Conservation (phyloP, 1,140 invertebrate genomes). For the Plodia interpunctella region DNA sequence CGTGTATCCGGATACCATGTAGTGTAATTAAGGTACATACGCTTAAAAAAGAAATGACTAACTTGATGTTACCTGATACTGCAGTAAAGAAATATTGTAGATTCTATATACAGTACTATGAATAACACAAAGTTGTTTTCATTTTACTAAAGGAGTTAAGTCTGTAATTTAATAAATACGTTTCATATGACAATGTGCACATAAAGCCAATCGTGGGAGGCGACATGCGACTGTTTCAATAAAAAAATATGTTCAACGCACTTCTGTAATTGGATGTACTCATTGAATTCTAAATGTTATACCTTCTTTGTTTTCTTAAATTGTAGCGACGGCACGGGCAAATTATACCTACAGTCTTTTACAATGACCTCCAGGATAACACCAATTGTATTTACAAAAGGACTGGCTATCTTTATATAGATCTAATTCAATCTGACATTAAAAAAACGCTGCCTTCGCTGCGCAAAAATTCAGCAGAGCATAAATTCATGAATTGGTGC, state of each 20-base stretch:
- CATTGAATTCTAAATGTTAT: conserved; percentile 69
- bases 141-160: not conserved
- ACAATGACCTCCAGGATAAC: conserved; percentile 1
- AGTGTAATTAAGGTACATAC: no score
- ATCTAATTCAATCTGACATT: conserved; percentile 1
- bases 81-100: not conserved
- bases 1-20: no score
- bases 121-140: not conserved
- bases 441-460: not conserved
- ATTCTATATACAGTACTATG: not conserved
- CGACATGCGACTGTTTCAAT: conserved; percentile 25
- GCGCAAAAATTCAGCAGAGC: conserved; percentile 17
- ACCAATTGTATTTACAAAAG: conserved; percentile 2
- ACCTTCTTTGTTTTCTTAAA: conserved; percentile 48
- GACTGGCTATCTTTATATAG: not conserved
- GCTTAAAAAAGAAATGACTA: no score
- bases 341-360: conserved; percentile 24
- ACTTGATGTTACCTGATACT: not conserved
- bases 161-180: conserved; percentile 1
- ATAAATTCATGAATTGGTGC: conserved; percentile 20
- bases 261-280: conserved; percentile 47
- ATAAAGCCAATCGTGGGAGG: conserved; percentile 33
- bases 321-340: conserved; percentile 30
- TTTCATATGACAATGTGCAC: conserved; percentile 9
- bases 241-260: conserved; percentile 50